Evolutionary conservation across 2,797 vertebrate genomes (phyloP).

Genomic region (Sus cebifrons): DNA sequence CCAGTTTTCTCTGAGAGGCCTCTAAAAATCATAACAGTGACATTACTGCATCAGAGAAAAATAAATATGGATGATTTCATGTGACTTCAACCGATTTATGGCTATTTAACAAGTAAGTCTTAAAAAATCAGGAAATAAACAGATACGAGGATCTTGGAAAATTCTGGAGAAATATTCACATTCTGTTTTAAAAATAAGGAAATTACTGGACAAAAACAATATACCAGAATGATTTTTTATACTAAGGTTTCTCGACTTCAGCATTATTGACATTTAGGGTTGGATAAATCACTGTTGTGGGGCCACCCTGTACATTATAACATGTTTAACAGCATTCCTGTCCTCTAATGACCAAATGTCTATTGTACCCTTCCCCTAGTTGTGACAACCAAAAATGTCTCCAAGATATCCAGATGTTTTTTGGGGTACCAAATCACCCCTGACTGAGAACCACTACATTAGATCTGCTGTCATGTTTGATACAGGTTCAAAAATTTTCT

Average conservation of each 20-base stretch:
- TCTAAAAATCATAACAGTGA: constrained; percentile 12
- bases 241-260: not conserved
- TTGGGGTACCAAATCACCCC: not conserved
- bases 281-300: not conserved
- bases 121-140: constrained; percentile 44
- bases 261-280: not conserved
- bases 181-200: not conserved
- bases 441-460: not conserved
- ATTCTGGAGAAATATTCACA: not conserved
- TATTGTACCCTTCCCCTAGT: not conserved
- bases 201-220: not conserved
- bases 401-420: not conserved
- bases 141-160: not conserved
- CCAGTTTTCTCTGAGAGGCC: not conserved
- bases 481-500: constrained; percentile 15
- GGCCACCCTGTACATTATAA: not conserved
- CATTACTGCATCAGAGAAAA: constrained; percentile 50
- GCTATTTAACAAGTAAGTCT: not conserved
- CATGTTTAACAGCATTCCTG: not conserved
- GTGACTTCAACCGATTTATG: not conserved
- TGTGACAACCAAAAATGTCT: constrained; percentile 7
- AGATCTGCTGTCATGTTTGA: not conserved
- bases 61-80: constrained; percentile 24
- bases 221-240: not conserved
- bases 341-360: not conserved